These are phyloP conservation scores for Pilophorus perplexus DNA, from an alignment of 2,888 invertebrate genomes.

Conservation along the genomic window DNA sequence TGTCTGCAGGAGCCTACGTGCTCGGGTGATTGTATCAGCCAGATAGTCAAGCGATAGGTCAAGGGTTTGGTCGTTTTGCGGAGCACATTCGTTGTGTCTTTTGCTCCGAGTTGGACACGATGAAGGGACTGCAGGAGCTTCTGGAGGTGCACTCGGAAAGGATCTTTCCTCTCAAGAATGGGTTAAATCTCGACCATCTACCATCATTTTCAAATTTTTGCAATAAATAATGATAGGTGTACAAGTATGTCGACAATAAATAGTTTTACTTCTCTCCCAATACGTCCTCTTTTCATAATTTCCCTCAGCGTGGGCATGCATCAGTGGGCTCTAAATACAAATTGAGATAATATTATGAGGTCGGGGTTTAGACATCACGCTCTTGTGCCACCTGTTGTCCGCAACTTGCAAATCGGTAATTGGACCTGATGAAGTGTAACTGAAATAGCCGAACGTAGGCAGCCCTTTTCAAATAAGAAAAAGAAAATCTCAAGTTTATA, in stretches of 20 bases:
- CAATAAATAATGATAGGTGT: too few relatives aligned
- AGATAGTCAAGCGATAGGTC: background rate
- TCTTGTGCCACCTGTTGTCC: background rate
- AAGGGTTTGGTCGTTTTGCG: background rate
- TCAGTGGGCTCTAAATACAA: too few relatives aligned
- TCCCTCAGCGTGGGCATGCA: too few relatives aligned
- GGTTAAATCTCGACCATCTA: background rate
- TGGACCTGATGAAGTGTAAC: slow-evolving; percentile 21
- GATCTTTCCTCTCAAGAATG: background rate
- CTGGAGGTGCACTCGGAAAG: background rate
- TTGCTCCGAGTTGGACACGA: too few relatives aligned
- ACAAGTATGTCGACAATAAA: background rate
- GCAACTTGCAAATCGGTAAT: slow-evolving; percentile 29
- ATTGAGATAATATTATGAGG: too few relatives aligned
- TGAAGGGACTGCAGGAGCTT: too few relatives aligned
- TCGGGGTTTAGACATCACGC: background rate
- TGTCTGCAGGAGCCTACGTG: too few relatives aligned
- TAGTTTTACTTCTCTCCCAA: too few relatives aligned
- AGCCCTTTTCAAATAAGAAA: background rate
- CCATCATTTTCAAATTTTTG: too few relatives aligned
- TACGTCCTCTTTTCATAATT: too few relatives aligned
- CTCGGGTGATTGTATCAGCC: background rate
- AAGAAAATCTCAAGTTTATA: slow-evolving; percentile 20
- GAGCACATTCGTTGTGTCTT: background rate
- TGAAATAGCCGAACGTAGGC: slow-evolving; percentile 1